Conservation (phyloP, 2,888 invertebrate genomes). For the Phaedon cochleariae region DNA sequence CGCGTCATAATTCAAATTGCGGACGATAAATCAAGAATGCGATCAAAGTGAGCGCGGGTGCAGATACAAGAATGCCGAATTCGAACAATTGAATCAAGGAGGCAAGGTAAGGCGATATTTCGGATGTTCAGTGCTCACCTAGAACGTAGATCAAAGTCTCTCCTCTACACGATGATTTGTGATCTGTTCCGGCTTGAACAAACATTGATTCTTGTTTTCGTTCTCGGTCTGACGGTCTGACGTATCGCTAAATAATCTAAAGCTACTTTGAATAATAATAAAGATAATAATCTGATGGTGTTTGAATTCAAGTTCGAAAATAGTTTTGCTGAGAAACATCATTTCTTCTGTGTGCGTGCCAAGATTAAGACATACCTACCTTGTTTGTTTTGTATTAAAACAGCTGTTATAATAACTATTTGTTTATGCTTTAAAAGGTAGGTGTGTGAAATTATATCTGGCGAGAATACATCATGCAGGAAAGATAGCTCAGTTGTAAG, state of each 20-base stretch:
- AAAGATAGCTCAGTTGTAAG: background rate
- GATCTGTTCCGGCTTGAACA: conserved; percentile 1
- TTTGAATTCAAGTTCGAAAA: background rate
- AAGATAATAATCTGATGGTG: background rate
- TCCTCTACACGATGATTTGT: background rate
- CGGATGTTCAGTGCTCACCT: background rate
- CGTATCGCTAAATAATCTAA: conserved; percentile 10
- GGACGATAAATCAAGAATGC: background rate
- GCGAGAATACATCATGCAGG: background rate
- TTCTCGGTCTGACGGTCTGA: conserved; percentile 3
- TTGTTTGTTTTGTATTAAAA: conserved; percentile 15
- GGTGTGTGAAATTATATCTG: background rate
- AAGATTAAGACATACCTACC: too few relatives aligned
- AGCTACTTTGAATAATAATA: conserved; percentile 21
- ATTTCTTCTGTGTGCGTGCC: background rate
- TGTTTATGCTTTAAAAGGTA: background rate
- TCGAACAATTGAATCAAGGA: background rate
- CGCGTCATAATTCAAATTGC: conserved; percentile 27
- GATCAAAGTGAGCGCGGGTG: background rate
- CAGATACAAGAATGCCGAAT: background rate
- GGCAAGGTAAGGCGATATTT: conserved; percentile 18
- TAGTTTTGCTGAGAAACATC: background rate
- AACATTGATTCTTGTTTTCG: conserved; percentile 20
- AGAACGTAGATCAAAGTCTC: too few relatives aligned
- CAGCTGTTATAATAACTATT: conserved; percentile 27